Conservation (phyloP, 2,888 invertebrate genomes). For the Brenthis hecate region DNA sequence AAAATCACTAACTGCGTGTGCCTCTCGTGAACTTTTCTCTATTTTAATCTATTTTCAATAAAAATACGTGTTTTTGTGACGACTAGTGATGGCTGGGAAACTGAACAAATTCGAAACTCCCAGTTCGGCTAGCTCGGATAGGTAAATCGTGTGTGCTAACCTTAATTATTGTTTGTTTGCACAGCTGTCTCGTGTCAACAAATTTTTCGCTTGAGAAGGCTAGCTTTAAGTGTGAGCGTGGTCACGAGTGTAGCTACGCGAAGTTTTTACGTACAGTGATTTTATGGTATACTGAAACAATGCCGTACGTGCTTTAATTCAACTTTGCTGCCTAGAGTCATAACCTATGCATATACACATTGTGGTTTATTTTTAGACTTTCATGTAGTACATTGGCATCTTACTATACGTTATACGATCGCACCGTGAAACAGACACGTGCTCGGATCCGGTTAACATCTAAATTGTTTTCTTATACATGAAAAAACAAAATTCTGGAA, state of each 20-base stretch:
- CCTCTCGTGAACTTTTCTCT: conserved; percentile 53
- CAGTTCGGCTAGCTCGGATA: conserved; percentile 95
- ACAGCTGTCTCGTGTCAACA: conserved; percentile 74
- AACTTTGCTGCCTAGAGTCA: conserved; percentile 50
- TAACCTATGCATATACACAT: conserved; percentile 71
- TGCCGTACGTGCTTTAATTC: conserved; percentile 43
- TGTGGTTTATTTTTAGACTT: conserved; percentile 78
- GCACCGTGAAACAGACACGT: conserved; percentile 64
- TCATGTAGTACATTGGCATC: conserved; percentile 73
- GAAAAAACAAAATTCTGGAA: conserved; percentile 49
- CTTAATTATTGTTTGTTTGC: conserved; percentile 70
- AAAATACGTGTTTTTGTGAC: conserved; percentile 34
- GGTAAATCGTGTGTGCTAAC: conserved; percentile 83
- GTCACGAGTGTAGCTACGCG: conserved; percentile 53
- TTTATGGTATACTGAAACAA: conserved; percentile 52
- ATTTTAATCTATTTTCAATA: conserved; percentile 42
- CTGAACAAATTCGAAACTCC: conserved; percentile 90
- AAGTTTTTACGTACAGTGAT: conserved; percentile 56
- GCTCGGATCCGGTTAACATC: conserved; percentile 53
- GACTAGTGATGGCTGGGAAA: conserved; percentile 73
- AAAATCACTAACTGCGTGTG: conserved; percentile 47
- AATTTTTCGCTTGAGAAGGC: conserved; percentile 54
- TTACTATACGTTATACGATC: conserved; percentile 59
- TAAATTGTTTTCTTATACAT: conserved; percentile 42
- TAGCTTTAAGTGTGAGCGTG: conserved; percentile 60